Conservation (phyloP, 2,888 invertebrate genomes). For the Synanthedon vespiformis region DNA sequence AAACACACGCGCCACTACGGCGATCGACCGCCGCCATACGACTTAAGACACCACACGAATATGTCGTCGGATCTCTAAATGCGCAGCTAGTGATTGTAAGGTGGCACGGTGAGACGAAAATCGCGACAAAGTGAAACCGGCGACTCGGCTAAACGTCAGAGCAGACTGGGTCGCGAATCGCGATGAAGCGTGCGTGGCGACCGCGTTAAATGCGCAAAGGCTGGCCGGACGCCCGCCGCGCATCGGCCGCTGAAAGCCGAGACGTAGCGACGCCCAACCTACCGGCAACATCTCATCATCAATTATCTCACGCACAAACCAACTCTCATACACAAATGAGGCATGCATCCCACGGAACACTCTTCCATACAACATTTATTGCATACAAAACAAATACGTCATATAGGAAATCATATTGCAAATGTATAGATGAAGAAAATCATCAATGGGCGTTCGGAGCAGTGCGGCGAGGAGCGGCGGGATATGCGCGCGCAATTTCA, state of each 20-base stretch:
- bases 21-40: conserved; percentile 14
- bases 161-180: conserved; percentile 60
- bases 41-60: conserved; percentile 17
- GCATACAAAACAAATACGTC: conserved; percentile 10
- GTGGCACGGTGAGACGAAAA: conserved; percentile 30
- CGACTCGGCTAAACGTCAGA: conserved; percentile 60
- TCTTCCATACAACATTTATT: neutral
- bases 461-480: conserved; percentile 42
- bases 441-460: conserved; percentile 63
- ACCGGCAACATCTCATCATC: conserved; percentile 35
- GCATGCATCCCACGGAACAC: neutral
- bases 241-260: conserved; percentile 52
- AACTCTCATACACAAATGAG: neutral
- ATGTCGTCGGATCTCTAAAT: conserved; percentile 28
- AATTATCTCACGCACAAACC: conserved; percentile 8
- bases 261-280: conserved; percentile 69
- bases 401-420: conserved; percentile 36
- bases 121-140: conserved; percentile 49
- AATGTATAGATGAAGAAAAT: conserved; percentile 59
- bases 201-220: conserved; percentile 53
- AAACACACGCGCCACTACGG: conserved; percentile 13
- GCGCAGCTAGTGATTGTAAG: conserved; percentile 45
- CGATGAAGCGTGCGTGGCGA: conserved; percentile 57
- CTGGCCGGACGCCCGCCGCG: conserved; percentile 14
- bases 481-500: conserved; percentile 58